A percentile compares a stretch with the other conserved stretches of the same genome.
Conservation (phyloP, 2,888 invertebrate genomes). For the Xestobium rufovillosum region DNA sequence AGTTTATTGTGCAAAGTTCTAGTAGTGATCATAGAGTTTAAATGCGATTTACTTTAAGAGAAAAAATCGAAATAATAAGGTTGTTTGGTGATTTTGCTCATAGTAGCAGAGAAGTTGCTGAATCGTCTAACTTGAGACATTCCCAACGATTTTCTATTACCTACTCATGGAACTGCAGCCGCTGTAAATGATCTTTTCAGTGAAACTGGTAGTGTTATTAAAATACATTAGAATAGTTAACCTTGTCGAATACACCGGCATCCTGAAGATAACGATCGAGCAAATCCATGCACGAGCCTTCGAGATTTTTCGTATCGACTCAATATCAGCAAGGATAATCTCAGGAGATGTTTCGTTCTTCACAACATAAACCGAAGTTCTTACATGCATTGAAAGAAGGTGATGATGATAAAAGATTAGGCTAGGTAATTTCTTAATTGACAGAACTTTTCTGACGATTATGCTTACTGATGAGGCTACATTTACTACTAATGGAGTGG, state of each 20-base stretch:
- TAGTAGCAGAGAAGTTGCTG: constrained; percentile 9
- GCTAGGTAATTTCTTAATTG: constrained; percentile 7
- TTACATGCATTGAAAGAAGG: constrained; percentile 6
- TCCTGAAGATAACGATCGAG: constrained; percentile 2
- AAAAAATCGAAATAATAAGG: constrained; percentile 8
- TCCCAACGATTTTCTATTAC: constrained; percentile 6
- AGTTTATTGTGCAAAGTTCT: neutral
- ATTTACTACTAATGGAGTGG: constrained; percentile 6
- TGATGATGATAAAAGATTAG: constrained; percentile 5
- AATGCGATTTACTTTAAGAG: constrained; percentile 8
- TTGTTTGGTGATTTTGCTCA: constrained; percentile 11
- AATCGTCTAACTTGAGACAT: constrained; percentile 10
- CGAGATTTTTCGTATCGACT: neutral
- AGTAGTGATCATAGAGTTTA: constrained; percentile 4
- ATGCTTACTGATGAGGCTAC: constrained; percentile 9
- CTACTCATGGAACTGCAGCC: constrained; percentile 9
- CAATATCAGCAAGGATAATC: neutral
- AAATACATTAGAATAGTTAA: constrained; percentile 8
- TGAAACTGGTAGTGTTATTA: constrained; percentile 10
- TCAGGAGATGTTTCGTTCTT: constrained; percentile 1
- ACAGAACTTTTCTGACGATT: constrained; percentile 6
- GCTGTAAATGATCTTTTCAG: constrained; percentile 9
- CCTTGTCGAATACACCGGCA: constrained; percentile 8
- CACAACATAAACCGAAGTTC: neutral
- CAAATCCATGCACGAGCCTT: constrained; percentile 1